These are phyloP conservation scores for Phaethornis superciliosus DNA, from an alignment of 2,113 vertebrate species.

Conservation along the genomic window DNA sequence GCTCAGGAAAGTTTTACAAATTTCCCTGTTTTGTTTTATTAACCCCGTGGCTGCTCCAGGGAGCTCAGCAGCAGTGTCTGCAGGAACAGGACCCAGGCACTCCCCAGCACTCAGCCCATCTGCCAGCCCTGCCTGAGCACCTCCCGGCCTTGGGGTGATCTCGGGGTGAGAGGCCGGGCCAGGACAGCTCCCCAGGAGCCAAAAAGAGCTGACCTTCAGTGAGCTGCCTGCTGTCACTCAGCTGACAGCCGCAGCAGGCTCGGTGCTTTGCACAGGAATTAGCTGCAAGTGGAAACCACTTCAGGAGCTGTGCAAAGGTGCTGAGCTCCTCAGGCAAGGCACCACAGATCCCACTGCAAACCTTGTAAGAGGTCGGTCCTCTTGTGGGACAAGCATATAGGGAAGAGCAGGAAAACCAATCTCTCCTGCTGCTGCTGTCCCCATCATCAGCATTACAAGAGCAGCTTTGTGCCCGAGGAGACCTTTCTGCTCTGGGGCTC, in stretches of 20 bases:
- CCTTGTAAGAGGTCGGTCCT: background rate
- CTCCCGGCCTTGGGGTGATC: background rate
- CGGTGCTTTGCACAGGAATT: background rate
- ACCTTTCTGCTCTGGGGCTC: background rate
- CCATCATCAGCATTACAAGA: background rate
- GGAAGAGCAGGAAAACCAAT: background rate
- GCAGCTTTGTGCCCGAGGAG: background rate
- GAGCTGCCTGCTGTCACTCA: rapidly evolving
- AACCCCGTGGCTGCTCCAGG: background rate
- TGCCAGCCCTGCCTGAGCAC: background rate
- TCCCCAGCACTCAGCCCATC: background rate
- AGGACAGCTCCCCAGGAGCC: background rate
- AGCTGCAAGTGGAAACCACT: background rate
- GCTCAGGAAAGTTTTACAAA: background rate
- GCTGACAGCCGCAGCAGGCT: background rate
- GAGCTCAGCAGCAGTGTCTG: background rate
- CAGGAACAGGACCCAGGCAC: background rate
- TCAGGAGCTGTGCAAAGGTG: rapidly evolving
- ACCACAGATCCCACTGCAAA: rapidly evolving
- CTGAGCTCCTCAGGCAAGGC: rapidly evolving
- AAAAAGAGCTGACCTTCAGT: background rate
- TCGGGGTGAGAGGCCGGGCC: background rate
- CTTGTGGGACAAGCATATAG: background rate
- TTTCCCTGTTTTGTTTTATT: background rate
- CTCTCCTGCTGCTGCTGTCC: background rate